These are phyloP conservation scores for Oegoconia quadripuncta DNA, from an alignment of 2,888 invertebrate species.

Conservation along the genomic window DNA sequence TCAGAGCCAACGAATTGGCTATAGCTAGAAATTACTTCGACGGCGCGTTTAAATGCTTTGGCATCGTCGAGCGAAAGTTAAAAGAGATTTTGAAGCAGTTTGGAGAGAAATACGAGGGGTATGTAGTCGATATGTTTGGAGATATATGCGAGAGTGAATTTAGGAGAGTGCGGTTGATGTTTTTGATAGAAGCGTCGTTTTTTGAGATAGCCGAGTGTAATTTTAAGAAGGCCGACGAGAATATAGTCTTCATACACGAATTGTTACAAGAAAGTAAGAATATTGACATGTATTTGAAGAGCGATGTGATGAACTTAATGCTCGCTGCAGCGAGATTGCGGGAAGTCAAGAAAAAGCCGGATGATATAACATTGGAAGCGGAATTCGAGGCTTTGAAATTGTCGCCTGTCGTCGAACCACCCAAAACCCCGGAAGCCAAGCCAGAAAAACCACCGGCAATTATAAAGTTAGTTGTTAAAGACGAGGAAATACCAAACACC, in stretches of 20 bases:
- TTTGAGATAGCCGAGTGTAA: slow-evolving; percentile 43
- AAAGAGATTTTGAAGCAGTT: slow-evolving; percentile 20
- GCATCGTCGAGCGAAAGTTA: slow-evolving; percentile 33
- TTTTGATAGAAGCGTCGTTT: slow-evolving; percentile 47
- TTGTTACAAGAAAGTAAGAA: slow-evolving; percentile 31
- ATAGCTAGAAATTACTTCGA: slow-evolving; percentile 56
- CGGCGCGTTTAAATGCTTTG: slow-evolving; percentile 37
- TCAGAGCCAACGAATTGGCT: slow-evolving; percentile 42
- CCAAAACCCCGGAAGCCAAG: slow-evolving; percentile 46
- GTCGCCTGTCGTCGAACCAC: slow-evolving; percentile 29
- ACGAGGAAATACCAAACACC: slow-evolving; percentile 53
- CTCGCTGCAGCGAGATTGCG: slow-evolving; percentile 41
- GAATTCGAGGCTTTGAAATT: slow-evolving; percentile 44
- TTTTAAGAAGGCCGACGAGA: slow-evolving; percentile 40
- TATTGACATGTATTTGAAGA: slow-evolving; percentile 33
- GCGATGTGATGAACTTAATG: slow-evolving; percentile 53
- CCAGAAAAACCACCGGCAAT: slow-evolving; percentile 25
- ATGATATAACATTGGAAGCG: slow-evolving; percentile 26
- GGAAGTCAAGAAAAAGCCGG: slow-evolving; percentile 22
- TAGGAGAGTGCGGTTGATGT: slow-evolving; percentile 32
- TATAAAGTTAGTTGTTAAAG: slow-evolving; percentile 36
- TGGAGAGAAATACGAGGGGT: slow-evolving; percentile 28
- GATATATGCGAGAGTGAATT: slow-evolving; percentile 28
- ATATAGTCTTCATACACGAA: slow-evolving; percentile 48
- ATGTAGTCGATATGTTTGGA: slow-evolving; percentile 34